Conservation (phyloP, 2,113 vertebrate genomes). For the Camelus bactrianus region DNA sequence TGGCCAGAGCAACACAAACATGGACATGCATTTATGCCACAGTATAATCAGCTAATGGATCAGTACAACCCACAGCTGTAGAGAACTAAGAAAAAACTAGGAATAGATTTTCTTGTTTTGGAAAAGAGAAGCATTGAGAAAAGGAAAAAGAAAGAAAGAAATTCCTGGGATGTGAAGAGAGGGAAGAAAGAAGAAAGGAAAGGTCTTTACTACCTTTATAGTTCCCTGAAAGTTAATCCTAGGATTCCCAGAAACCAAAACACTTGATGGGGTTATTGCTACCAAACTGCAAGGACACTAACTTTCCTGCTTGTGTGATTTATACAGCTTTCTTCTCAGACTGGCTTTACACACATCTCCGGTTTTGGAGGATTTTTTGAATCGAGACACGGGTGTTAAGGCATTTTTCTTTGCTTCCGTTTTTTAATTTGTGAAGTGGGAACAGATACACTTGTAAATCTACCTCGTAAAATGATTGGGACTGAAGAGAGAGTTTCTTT, state of each 20-base stretch:
- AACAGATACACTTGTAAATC: constrained; percentile 10
- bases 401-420: background rate
- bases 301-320: background rate
- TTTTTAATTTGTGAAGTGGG: background rate
- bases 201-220: background rate
- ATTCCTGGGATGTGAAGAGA: background rate
- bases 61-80: background rate
- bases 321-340: background rate
- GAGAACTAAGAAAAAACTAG: constrained; percentile 9
- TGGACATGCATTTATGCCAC: background rate
- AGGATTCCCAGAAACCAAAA: background rate
- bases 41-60: background rate
- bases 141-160: background rate
- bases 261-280: background rate
- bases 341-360: background rate
- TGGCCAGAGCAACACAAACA: background rate
- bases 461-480: background rate
- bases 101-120: background rate
- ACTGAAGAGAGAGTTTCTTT: background rate
- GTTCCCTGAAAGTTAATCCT: background rate
- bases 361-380: background rate
- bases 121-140: background rate
- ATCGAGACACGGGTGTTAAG: background rate
- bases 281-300: background rate
- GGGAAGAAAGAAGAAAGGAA: background rate